Evolutionary conservation across 2,888 invertebrate species (phyloP).

Genomic region (Acanthosepion pharaonis): DNA sequence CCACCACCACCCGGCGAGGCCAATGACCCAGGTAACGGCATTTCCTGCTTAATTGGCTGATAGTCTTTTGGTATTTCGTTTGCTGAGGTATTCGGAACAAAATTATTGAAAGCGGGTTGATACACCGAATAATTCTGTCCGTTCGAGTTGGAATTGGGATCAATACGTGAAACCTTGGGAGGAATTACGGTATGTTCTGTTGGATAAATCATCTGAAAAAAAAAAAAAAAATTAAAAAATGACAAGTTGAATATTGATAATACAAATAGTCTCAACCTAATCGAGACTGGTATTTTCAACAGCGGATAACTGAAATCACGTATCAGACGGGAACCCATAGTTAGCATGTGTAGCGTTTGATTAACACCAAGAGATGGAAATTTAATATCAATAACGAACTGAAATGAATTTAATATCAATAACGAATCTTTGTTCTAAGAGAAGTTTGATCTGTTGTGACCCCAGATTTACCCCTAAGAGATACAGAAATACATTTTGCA

Average conservation of each 20-base stretch:
- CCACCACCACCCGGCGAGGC: constrained; percentile 39
- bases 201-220: constrained; percentile 38
- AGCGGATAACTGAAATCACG: too few relatives aligned
- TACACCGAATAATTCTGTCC: constrained; percentile 46
- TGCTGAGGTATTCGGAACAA: constrained; percentile 36
- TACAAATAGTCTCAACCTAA: not conserved
- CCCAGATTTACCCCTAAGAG: too few relatives aligned
- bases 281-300: too few relatives aligned
- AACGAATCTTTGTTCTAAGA: too few relatives aligned
- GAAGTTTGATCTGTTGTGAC: too few relatives aligned
- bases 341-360: too few relatives aligned
- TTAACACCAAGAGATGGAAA: too few relatives aligned
- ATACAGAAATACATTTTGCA: too few relatives aligned
- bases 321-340: too few relatives aligned
- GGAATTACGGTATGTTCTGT: constrained; percentile 39
- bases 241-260: not conserved
- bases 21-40: constrained; percentile 43
- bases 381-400: too few relatives aligned
- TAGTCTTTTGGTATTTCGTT: constrained; percentile 43
- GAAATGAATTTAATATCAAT: too few relatives aligned
- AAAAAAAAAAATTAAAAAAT: not conserved
- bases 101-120: constrained; percentile 38
- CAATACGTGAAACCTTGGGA: constrained; percentile 24
- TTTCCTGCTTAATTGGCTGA: constrained; percentile 40
- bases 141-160: constrained; percentile 34